These are phyloP conservation scores for Sepiola atlantica DNA, from an alignment of 2,888 invertebrate species.

Conservation along the genomic window DNA sequence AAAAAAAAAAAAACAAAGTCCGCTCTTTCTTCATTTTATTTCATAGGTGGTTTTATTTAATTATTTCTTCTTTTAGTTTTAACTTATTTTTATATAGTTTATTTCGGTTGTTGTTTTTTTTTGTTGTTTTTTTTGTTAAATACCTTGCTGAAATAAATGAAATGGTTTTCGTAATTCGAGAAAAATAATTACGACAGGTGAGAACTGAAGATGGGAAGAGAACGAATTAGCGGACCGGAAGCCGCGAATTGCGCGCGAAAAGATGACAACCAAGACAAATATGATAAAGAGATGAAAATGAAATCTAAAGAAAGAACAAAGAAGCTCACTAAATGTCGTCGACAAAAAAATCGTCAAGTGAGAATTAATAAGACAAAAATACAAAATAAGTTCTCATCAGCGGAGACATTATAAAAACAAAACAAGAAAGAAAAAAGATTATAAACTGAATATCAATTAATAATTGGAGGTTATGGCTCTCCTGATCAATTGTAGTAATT, in stretches of 20 bases:
- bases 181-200: constrained; percentile 32
- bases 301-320: neutral
- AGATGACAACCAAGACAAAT: constrained; percentile 5
- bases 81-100: neutral
- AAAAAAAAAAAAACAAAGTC: too few species aligned
- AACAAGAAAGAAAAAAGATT: neutral
- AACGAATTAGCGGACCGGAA: constrained; percentile 20
- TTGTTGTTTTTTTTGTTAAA: neutral
- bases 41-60: neutral
- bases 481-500: constrained; percentile 4
- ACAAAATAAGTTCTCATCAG: neutral
- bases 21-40: neutral
- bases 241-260: constrained; percentile 13
- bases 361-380: neutral
- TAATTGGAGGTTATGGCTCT: neutral
- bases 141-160: constrained; percentile 1
- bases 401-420: neutral
- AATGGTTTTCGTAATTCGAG: neutral
- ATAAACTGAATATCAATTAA: neutral
- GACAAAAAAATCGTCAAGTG: neutral
- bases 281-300: neutral
- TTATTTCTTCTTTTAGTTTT: neutral
- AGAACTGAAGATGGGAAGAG: neutral
- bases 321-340: neutral
- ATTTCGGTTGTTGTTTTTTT: neutral